Evolutionary conservation across 2,113 vertebrate species (phyloP), one percentile per base, ranked within the genome.

Genomic region (Cebidichthys violaceus): DNA sequence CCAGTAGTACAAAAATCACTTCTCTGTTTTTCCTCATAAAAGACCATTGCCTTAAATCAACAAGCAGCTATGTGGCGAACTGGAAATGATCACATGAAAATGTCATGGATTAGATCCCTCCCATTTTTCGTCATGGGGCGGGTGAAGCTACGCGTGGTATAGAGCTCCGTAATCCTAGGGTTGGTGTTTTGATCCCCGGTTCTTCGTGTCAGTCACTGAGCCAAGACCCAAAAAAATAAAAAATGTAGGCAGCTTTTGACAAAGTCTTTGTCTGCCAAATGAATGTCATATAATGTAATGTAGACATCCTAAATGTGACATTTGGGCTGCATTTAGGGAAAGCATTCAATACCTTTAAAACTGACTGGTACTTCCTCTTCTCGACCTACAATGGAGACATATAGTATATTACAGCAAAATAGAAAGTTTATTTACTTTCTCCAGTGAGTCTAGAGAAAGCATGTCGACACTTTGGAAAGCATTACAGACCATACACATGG

Each of bases 381-480:
- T 43, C 45, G 9, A 11, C 47, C 27, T 24, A 22, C 22, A 33
- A n/a, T 14, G 43, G 31, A 70, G 39, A 66, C 61, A 37, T 77
- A 5, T 3, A 47, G 6, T 39, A 64, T 62, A 35, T 43, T 17
- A n/a, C 31, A 45, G 24, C 17, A 31, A 14, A 59, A 60, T 13
- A 18, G 11, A 70, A 43, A 41, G 3, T 59, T 35, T 60, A n/a
- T 39, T 35, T n/a, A 39, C 41, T 57, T 62, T 78, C 35, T 54
- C 41, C n/a, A 69, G 43, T 5, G 6, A 47, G 77, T 68, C 70
- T 35, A 52, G 37, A 64, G 47, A 75, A 71, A 61, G 11, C 69
- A 35, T 75, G 60, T 45, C 27, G 27, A 79, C 75, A 73, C 84
- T 41, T 52, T 54, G 47, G 70, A 81, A 73, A 79, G 45, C 50